These are phyloP conservation scores for Nasonia oneida DNA, from an alignment of 2,888 invertebrate genomes.

Conservation along the genomic window DNA sequence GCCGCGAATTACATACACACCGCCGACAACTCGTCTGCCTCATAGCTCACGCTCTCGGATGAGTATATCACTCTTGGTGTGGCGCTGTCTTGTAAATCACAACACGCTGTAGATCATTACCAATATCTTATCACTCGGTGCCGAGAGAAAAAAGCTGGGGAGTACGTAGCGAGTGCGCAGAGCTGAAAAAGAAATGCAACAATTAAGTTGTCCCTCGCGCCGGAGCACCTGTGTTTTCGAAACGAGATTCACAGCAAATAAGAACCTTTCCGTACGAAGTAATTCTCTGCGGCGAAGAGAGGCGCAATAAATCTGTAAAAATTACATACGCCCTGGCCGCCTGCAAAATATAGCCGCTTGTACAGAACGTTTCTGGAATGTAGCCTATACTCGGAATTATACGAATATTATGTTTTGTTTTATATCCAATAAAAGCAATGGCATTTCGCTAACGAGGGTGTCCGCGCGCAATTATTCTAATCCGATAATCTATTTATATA, in stretches of 20 bases:
- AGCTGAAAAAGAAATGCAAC: neutral
- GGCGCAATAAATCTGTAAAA: slow-evolving; percentile 9
- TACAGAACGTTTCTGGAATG: neutral
- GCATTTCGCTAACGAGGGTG: neutral
- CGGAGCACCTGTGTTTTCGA: neutral
- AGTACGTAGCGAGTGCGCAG: neutral
- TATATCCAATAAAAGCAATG: neutral
- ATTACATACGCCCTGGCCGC: neutral
- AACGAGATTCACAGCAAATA: neutral
- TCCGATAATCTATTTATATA: slow-evolving; percentile 3
- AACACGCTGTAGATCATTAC: slow-evolving; percentile 10
- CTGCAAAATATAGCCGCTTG: neutral
- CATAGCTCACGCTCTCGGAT: neutral
- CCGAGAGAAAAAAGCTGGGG: neutral
- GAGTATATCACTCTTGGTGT: neutral
- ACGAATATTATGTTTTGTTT: neutral
- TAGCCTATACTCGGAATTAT: neutral
- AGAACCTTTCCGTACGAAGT: neutral
- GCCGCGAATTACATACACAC: neutral
- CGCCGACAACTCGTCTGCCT: slow-evolving; percentile 11
- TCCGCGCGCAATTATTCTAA: neutral
- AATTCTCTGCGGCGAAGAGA: neutral
- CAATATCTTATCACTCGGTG: neutral
- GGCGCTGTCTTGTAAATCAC: slow-evolving; percentile 4
- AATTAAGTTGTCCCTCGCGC: neutral